These are phyloP conservation scores for Catharus fuscescens DNA, from an alignment of 2,113 vertebrate species.

Conservation along the genomic window DNA sequence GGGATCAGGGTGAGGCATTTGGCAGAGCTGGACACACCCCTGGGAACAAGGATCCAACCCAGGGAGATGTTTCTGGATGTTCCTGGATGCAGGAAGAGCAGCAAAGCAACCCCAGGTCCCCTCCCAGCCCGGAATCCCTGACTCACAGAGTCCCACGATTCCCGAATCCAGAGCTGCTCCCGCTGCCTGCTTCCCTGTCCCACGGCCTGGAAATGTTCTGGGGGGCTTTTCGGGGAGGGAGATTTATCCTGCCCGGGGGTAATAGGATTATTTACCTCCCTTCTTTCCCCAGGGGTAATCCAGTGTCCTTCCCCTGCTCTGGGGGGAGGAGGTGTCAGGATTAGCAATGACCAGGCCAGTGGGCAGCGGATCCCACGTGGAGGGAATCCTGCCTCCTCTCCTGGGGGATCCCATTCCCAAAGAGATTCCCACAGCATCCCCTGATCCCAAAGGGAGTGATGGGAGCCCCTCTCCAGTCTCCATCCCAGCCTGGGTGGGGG, in stretches of 20 bases:
- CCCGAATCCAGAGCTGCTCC: neutral
- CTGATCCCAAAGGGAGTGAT: fast-evolving
- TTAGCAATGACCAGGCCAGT: fast-evolving
- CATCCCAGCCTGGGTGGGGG: neutral
- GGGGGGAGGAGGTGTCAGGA: neutral
- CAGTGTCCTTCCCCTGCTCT: neutral
- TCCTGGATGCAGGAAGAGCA: neutral
- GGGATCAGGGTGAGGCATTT: fast-evolving
- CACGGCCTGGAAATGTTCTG: neutral
- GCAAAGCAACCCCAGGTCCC: fast-evolving
- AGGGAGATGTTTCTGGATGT: neutral
- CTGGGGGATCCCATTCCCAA: fast-evolving
- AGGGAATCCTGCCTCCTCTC: neutral
- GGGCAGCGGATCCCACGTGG: fast-evolving
- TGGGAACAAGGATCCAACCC: neutral
- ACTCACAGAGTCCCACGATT: neutral
- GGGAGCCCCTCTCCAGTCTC: neutral
- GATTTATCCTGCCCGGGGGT: constrained; percentile 77
- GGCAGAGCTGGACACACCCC: fast-evolving
- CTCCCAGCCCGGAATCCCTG: fast-evolving
- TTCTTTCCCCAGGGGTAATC: constrained; percentile 51
- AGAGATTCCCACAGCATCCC: neutral
- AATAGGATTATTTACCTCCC: constrained; percentile 83
- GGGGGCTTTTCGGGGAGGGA: neutral
- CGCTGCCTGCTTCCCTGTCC: neutral